Percentiles rank a stretch among this genome's conserved stretches.
Conservation (phyloP, 2,113 vertebrate genomes). For the Pteruthius melanotis region DNA sequence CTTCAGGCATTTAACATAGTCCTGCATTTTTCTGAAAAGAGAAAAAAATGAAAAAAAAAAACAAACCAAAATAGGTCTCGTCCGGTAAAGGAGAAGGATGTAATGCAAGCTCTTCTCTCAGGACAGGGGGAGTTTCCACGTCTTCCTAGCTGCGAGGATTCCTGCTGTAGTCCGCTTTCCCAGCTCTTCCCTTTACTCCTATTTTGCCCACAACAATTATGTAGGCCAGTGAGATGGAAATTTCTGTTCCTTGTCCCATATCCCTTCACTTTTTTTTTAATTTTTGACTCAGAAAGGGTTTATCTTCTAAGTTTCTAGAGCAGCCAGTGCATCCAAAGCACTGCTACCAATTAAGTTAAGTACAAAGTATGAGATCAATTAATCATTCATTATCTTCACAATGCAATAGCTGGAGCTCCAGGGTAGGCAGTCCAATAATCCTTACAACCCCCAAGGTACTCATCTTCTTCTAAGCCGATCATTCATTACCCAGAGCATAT, state of each 20-base stretch:
- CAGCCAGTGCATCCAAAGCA: constrained; percentile 2
- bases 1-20: not conserved
- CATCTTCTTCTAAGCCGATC: constrained; percentile 12
- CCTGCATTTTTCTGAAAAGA: not conserved
- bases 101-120: not conserved
- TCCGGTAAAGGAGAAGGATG: not conserved
- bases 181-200: not conserved
- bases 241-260: not conserved
- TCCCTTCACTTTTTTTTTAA: not conserved
- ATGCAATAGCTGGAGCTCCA: constrained; percentile 18
- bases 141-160: not conserved
- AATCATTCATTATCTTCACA: constrained; percentile 52
- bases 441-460: constrained; percentile 34
- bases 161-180: not conserved
- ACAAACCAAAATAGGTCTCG: not conserved
- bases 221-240: not conserved
- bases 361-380: constrained; percentile 55
- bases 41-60: no score
- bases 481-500: constrained; percentile 35
- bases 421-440: constrained; percentile 17
- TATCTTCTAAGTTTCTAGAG: not conserved
- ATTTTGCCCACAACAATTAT: not conserved
- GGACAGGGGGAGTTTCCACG: not conserved
- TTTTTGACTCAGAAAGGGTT: not conserved
- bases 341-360: constrained; percentile 56